Conservation (phyloP, 2,888 invertebrate species). For the Cerceris rybyensis region DNA sequence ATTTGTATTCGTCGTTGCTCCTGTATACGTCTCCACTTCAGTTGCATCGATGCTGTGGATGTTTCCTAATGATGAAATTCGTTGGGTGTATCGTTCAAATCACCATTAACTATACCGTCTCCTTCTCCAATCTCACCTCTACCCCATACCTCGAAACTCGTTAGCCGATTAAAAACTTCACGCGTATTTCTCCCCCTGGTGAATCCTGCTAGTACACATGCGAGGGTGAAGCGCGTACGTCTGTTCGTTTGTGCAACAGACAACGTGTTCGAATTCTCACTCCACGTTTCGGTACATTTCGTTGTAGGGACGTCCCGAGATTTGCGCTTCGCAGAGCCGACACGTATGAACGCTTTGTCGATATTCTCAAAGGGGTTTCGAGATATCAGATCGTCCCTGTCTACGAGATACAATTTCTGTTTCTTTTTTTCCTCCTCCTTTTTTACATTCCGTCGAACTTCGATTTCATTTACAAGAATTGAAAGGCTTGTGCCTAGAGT, state of each 20-base stretch:
- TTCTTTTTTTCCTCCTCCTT: conserved; percentile 6
- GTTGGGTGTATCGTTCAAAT: conserved; percentile 43
- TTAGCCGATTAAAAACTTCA: conserved; percentile 53
- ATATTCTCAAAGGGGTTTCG: conserved; percentile 51
- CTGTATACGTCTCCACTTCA: conserved; percentile 22
- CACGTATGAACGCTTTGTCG: conserved; percentile 17
- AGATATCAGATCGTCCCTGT: conserved; percentile 49
- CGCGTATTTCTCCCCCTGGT: conserved; percentile 2
- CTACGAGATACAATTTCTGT: conserved; percentile 8
- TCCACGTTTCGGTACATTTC: conserved; percentile 11
- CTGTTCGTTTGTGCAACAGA: neutral
- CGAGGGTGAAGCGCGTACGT: neutral
- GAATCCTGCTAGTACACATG: neutral
- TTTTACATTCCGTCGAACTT: conserved; percentile 30
- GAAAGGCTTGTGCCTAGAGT: conserved; percentile 7
- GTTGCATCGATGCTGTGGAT: conserved; percentile 35
- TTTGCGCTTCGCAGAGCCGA: conserved; percentile 13
- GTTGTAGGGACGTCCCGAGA: conserved; percentile 12
- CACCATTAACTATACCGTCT: conserved; percentile 22
- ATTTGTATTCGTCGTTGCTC: conserved; percentile 65
- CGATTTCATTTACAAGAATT: conserved; percentile 31
- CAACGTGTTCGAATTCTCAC: conserved; percentile 7
- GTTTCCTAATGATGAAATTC: conserved; percentile 65
- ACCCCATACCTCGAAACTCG: conserved; percentile 5
- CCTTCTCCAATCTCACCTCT: neutral